Conservation (phyloP, 2,113 vertebrate genomes). For the Candoia aspera region DNA sequence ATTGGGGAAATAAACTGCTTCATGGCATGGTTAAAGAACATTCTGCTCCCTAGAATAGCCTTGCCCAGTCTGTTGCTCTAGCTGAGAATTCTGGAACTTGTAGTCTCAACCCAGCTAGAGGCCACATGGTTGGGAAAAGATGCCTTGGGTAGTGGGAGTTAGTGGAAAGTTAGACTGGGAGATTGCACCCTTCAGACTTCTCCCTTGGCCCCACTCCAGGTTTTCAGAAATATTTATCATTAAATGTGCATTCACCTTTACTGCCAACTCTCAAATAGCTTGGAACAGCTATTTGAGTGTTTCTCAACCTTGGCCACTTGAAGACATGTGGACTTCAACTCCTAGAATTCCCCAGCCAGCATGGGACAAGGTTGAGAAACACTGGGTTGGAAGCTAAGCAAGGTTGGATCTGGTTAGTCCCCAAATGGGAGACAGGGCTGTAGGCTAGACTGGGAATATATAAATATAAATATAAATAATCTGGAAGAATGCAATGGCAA, state of each 20-base stretch:
- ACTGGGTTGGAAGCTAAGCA: not conserved
- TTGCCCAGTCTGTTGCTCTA: no score
- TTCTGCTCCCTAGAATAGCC: not conserved
- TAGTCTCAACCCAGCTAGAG: no score
- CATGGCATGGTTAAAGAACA: not conserved
- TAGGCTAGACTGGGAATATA: not conserved
- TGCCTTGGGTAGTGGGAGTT: not conserved
- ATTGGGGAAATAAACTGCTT: not conserved
- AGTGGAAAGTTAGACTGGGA: not conserved
- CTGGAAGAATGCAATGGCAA: not conserved
- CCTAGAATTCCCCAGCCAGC: no score
- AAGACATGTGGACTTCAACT: no score
- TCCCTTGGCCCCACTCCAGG: not conserved
- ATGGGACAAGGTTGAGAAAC: no score
- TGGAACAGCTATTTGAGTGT: not conserved
- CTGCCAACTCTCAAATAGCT: not conserved
- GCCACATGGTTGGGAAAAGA: no score
- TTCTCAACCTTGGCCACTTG: no score
- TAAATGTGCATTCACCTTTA: no score
- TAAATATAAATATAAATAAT: not conserved
- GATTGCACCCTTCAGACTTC: not conserved
- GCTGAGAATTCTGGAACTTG: no score
- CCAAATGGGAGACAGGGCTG: not conserved
- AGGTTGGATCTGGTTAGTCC: not conserved
- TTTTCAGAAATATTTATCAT: not conserved